These are phyloP conservation scores for Pitangus sulphuratus DNA, from an alignment of 2,797 vertebrate genomes.

Conservation along the genomic window DNA sequence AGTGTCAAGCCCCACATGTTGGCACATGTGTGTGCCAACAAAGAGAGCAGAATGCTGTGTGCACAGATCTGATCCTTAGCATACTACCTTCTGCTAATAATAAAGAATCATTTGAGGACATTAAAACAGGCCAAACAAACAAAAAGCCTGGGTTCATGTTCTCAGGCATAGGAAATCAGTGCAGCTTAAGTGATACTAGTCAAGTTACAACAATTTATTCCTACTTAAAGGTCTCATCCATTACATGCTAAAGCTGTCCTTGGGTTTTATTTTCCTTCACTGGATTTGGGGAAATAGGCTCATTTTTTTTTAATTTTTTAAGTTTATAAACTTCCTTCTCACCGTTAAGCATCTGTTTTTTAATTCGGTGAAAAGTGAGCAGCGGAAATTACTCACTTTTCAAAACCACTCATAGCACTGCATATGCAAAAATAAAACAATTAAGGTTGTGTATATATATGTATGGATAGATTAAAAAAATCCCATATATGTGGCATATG, in stretches of 20 bases:
- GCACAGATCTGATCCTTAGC: background rate
- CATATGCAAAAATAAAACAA: background rate
- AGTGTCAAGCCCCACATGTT: background rate
- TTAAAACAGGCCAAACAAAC: background rate
- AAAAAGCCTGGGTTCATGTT: background rate
- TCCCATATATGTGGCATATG: background rate
- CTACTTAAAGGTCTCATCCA: background rate
- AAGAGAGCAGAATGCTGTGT: background rate
- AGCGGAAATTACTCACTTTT: background rate
- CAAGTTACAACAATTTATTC: background rate
- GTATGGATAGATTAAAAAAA: background rate
- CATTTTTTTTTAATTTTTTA: background rate
- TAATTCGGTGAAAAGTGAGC: background rate
- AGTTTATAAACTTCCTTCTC: background rate
- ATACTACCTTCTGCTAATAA: background rate
- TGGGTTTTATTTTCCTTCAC: background rate
- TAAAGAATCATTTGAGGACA: background rate
- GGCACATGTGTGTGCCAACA: background rate
- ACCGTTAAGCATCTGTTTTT: background rate
- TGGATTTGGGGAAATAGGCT: background rate
- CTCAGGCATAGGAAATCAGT: background rate
- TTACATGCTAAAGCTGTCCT: background rate
- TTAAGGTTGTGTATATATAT: background rate
- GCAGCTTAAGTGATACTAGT: background rate
- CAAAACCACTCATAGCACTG: background rate